These are phyloP conservation scores for Rhinolophus ferrumequinum DNA, from an alignment of 2,113 vertebrate genomes.

Conservation along the genomic window DNA sequence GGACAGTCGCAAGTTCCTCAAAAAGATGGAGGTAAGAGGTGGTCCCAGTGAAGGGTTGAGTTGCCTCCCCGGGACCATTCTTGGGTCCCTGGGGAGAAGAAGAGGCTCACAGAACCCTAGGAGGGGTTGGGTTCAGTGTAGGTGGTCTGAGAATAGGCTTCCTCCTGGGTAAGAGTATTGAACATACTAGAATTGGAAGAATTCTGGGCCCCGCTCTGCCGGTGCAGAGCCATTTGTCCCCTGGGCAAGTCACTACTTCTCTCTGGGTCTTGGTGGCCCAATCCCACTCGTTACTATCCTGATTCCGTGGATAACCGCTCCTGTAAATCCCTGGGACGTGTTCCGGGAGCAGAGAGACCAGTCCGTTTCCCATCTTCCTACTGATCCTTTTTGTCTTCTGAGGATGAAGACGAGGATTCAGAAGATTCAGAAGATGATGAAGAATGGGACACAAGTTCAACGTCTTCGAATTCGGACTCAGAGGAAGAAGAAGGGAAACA, in stretches of 20 bases:
- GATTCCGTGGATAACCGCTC: neutral
- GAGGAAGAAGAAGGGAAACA: constrained; percentile 89
- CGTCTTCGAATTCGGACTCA: constrained; percentile 89
- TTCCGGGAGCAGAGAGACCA: neutral
- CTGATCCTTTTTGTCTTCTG: neutral
- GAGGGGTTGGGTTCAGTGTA: neutral
- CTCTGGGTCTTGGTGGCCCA: neutral
- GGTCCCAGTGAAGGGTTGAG: too few relatives aligned
- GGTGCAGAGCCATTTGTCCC: neutral
- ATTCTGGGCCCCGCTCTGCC: neutral
- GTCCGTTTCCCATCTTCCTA: neutral
- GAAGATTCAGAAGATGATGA: constrained; percentile 90
- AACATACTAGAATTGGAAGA: neutral
- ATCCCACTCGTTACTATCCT: neutral
- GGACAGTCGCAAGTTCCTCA: constrained; percentile 89
- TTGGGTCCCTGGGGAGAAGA: neutral
- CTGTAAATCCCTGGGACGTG: neutral
- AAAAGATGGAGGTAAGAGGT: constrained; percentile 86
- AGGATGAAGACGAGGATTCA: constrained; percentile 87
- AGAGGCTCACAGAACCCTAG: neutral
- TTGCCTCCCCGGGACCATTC: neutral
- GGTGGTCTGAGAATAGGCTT: neutral
- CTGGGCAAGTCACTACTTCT: neutral
- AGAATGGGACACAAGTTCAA: constrained; percentile 90
- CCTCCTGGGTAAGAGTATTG: neutral